Base-by-base conservation (phyloP, 2,888 invertebrate species). In the Melipona bicolor region DNA sequence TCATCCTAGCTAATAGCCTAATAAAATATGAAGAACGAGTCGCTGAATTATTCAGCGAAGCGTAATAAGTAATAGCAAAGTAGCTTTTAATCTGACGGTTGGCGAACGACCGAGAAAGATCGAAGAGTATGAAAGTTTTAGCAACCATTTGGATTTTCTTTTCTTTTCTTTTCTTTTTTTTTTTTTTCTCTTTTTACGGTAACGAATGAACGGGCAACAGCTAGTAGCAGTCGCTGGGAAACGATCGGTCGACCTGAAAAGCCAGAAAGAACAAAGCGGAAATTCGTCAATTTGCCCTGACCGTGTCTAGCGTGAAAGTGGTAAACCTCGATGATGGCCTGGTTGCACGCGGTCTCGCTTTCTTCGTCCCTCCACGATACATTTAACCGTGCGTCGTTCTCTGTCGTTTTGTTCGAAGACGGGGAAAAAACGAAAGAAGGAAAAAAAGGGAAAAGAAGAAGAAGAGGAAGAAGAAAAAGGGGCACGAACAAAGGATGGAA, bases 261-360 rank as follows among this genome's bases (percentile, higher is more conserved):
- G 43, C 43, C 43, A 50, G 19, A 56, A 17, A 9, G 54, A 17
- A 56, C 43, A 54, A 52, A 62, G 6, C 5, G 62, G 72, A 49
- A 70, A 69, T 80, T 78, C 79, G 83, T 88, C 82, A 82, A 88
- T 88, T 86, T 82, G 61, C 32, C 70, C 27, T 56, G 81, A 71
- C 61, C 64, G 71, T 69, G 78, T 79, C 69, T 69, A 59, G 75
- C 79, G 71, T 59, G 74, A 68, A 72, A 75, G 64, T 77, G 72
- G 78, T 77, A 84, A 86, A 83, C 79, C 83, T 69, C 75, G 82
- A 62, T 68, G 82, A 62, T 68, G 68, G 77, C 78, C 68, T 85
- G 73, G 76, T 77, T 80, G 83, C 83, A 75, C 62, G n/a, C 67
- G 74, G 84, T 76, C 70, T 77, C 64, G 68, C 49, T 76, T 77